These are phyloP conservation scores for Etia nguti DNA, from an alignment of 2,113 vertebrate species.

Conservation along the genomic window DNA sequence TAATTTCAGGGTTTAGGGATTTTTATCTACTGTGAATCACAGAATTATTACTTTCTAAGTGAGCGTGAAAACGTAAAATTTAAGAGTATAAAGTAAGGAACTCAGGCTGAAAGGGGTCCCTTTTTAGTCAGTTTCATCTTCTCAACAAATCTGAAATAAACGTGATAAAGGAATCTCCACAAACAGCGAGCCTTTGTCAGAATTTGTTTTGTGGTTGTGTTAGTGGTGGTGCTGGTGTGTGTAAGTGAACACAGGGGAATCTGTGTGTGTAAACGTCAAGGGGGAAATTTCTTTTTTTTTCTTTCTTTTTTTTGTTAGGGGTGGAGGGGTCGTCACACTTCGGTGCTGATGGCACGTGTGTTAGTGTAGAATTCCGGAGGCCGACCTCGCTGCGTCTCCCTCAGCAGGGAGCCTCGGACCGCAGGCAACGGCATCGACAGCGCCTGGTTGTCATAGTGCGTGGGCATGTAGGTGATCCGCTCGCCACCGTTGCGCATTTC, in stretches of 20 bases:
- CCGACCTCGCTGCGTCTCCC: constrained; percentile 42
- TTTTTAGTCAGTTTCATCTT: not conserved
- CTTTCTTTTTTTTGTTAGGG: not conserved
- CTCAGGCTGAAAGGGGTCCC: not conserved
- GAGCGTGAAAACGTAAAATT: not conserved
- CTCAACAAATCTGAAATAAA: not conserved
- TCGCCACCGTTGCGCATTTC: constrained; percentile 89
- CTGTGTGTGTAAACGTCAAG: not conserved
- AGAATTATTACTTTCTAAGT: not conserved
- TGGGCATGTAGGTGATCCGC: constrained; percentile 79
- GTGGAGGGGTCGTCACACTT: constrained; percentile 74
- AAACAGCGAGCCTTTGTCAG: not conserved
- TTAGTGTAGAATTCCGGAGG: constrained; percentile 80
- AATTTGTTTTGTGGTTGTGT: not conserved
- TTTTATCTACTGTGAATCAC: not conserved
- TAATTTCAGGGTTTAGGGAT: not conserved
- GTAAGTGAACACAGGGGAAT: not conserved
- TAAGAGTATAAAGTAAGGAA: not conserved
- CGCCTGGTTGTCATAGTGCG: constrained; percentile 83
- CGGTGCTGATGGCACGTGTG: constrained; percentile 88
- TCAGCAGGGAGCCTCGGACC: constrained; percentile 79
- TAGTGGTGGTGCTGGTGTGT: constrained; percentile 16
- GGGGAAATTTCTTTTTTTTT: not conserved
- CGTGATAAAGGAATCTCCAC: not conserved
- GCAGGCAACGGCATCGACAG: constrained; percentile 76